Evolutionary conservation across 2,888 invertebrate species (phyloP), one percentile per base, ranked within the genome.

Genomic region (Anthoptus insignis): DNA sequence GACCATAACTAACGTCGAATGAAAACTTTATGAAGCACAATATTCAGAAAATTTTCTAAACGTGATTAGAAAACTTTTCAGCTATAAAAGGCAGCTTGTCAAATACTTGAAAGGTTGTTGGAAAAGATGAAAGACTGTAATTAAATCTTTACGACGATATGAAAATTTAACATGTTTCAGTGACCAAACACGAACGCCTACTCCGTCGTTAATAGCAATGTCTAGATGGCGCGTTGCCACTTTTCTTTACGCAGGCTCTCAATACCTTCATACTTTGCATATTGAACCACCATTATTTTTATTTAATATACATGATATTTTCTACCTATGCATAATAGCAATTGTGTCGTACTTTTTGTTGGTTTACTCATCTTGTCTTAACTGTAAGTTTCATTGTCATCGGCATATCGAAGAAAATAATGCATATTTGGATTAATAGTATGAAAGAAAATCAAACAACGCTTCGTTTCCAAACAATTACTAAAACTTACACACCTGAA

Each of bases 61-160:
- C 39, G 29, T 64, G 57, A 64, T 64, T 64, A 58, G 42, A 58
- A 64, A 64, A 58, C 50, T 64, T 64, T 29, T 14, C 13, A 52
- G 24, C 50, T 64, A 42, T 42, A 58, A 58, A 64, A 52, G 52
- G 57, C 57, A 58, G 52, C 50, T 64, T 64, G 50, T 58, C 63
- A 58, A 58, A 57, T 52, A 58, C 57, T 64, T 50, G 9, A 39
- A 49, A 61, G 34, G 37, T 49, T 39, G 39, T 39, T 64, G 50
- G 29, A 64, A 57, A 52, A 58, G 64, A 64, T 58, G 50, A 57
- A 56, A 57, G 64, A 57, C 22, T 57, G 49, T 64, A 58, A 50
- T 64, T 64, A 64, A 52, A 64, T 57, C 37, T 57, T 42, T 49
- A 56, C 24, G 37, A 22, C 21, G 37, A 53, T 27, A 45, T 34